These are phyloP conservation scores for Magallana ariakensis DNA, from an alignment of 1,140 invertebrate genomes.

Conservation along the genomic window DNA sequence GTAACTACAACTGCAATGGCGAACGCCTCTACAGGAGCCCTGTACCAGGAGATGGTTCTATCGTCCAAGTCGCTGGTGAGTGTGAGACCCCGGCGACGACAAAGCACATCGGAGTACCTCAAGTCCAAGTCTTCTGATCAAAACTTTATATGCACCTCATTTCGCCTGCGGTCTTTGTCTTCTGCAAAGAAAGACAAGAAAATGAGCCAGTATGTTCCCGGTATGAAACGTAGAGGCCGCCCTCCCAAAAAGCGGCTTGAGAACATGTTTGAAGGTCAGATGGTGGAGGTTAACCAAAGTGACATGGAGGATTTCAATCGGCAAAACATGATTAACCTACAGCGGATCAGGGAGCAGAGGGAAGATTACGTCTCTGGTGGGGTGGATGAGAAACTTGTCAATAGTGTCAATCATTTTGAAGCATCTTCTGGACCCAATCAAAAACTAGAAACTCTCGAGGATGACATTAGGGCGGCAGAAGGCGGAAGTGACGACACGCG, in stretches of 20 bases:
- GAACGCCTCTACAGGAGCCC: slow-evolving; percentile 57
- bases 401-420: slow-evolving; percentile 42
- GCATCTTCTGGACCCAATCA: neutral
- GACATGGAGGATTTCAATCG: slow-evolving; percentile 21
- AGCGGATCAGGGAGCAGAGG: slow-evolving; percentile 1
- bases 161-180: slow-evolving; percentile 65
- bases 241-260: slow-evolving; percentile 59
- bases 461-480: neutral
- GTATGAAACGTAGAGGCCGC: slow-evolving; percentile 55
- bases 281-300: slow-evolving; percentile 29
- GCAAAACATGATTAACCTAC: slow-evolving; percentile 23
- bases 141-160: slow-evolving; percentile 73
- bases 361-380: neutral
- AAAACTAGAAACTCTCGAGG: slow-evolving; percentile 10
- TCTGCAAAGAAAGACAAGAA: slow-evolving; percentile 57
- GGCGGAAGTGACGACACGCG: slow-evolving; percentile 15
- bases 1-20: slow-evolving; percentile 61
- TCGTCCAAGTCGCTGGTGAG: slow-evolving; percentile 70
- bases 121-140: slow-evolving; percentile 66
- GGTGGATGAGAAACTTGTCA: slow-evolving; percentile 4
- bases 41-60: slow-evolving; percentile 73
- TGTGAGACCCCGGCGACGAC: slow-evolving; percentile 64
- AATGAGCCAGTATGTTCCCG: slow-evolving; percentile 47
- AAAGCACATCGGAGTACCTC: slow-evolving; percentile 66
- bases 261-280: slow-evolving; percentile 58